Conservation (phyloP, 2,888 invertebrate species). For the Tachina grossa region DNA sequence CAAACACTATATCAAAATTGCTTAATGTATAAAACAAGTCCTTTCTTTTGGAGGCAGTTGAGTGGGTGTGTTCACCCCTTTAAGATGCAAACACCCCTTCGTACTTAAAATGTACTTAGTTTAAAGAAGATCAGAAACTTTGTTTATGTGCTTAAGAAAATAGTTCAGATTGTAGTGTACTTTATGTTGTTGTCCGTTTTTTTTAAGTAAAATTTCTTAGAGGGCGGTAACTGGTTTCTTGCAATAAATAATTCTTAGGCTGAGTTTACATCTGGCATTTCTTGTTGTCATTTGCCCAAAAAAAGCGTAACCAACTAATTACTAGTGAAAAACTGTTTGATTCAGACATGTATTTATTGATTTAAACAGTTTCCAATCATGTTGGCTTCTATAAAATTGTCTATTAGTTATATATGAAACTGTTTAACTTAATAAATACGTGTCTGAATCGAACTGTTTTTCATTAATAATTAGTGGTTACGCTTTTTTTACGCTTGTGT, state of each 20-base stretch:
- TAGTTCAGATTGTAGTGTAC: slow-evolving; percentile 40
- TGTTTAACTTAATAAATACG: too few relatives aligned
- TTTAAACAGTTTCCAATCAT: too few relatives aligned
- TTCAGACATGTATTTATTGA: too few relatives aligned
- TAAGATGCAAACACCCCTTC: slow-evolving; percentile 63
- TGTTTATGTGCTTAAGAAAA: slow-evolving; percentile 42
- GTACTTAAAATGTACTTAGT: slow-evolving; percentile 44
- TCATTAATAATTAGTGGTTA: too few relatives aligned
- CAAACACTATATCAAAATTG: not conserved
- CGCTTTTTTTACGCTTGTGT: too few relatives aligned
- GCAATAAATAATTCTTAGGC: slow-evolving; percentile 26
- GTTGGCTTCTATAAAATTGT: too few relatives aligned
- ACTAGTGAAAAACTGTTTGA: too few relatives aligned
- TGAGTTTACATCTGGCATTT: too few relatives aligned
- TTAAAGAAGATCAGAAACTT: slow-evolving; percentile 24
- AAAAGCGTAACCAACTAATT: too few relatives aligned
- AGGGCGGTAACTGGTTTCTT: slow-evolving; percentile 54
- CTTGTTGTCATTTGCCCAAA: too few relatives aligned
- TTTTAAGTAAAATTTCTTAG: slow-evolving; percentile 15
- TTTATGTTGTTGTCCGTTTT: not conserved
- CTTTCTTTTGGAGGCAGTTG: slow-evolving; percentile 24
- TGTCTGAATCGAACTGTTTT: too few relatives aligned
- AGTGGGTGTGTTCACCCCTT: slow-evolving; percentile 59
- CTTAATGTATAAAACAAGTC: slow-evolving; percentile 29
- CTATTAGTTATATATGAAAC: too few relatives aligned